Base-by-base conservation (phyloP, 2,888 invertebrate genomes). In the Noctuana brunneofusca region DNA sequence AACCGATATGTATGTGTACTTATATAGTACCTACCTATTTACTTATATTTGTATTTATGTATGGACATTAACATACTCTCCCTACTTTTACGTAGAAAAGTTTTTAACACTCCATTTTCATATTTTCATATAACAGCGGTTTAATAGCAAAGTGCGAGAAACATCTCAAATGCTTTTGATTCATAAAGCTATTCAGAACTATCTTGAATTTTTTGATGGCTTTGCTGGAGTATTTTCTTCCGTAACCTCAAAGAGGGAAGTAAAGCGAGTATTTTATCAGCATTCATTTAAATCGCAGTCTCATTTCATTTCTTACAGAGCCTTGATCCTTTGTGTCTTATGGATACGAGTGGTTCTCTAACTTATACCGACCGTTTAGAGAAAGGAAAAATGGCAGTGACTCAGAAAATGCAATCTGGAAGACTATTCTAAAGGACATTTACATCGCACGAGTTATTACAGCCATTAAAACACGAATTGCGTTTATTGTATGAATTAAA, bases 301-400 rank as follows among this genome's bases (percentile, higher is more conserved):
- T 62, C 49, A 62, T 62, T 62, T 62, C 62, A 62, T 55, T 62
- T 49, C 62, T 50, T 55, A 20, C 49, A 56, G 60, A 35, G 54
- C 27, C 48, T 62, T 62, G 62, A 56, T 62, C 55, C 55, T 62
- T 62, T 62, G 62, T 62, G 55, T 55, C 49, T 38, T 30, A 62
- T 38, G 54, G 62, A 62, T 50, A 50, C 50, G 60, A 30, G 55
- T 30, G 24, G 32, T 46, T 50, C 52, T 24, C 49, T 50, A 62
- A 49, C 62, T 62, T 62, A 62, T 50, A 50, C 38, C 49, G 14
- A 48, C 35, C 54, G 38, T 54, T 55, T 46, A 60, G 60, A 54
- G 48, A 50, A 62, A 49, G 55, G 55, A 49, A 56, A 62, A 56
- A 62, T 56, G 62, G 18, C 62, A 18, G 49, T 22, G 55, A 62